Evolutionary conservation across 2,113 vertebrate genomes (phyloP).

Genomic region (Romanogobio albipinnatus): DNA sequence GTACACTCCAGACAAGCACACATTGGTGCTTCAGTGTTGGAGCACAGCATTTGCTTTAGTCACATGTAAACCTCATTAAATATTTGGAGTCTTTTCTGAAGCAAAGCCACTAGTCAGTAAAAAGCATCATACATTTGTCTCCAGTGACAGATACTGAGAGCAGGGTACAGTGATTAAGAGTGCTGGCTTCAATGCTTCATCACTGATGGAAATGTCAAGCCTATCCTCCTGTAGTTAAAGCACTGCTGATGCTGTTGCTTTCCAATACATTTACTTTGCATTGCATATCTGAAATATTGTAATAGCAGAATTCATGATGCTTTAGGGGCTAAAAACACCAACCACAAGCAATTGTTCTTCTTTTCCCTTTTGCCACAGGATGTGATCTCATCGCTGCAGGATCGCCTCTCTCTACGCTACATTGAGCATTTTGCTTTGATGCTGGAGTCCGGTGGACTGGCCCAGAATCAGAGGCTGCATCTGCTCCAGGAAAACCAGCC

Average conservation of each 20-base stretch:
- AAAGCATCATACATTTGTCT: constrained; percentile 16
- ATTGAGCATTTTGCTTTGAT: constrained; percentile 97
- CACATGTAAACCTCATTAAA: constrained; percentile 41
- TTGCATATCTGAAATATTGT: background rate
- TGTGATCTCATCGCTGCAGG: constrained; percentile 95
- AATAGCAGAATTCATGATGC: background rate
- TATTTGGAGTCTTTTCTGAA: constrained; percentile 43
- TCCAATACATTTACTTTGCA: background rate
- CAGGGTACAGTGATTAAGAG: constrained; percentile 24
- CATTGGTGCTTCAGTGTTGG: background rate
- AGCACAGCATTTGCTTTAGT: constrained; percentile 15
- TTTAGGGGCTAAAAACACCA: background rate
- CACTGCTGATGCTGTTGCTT: background rate
- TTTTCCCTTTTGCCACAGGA: constrained; percentile 76
- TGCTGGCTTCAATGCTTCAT: constrained; percentile 40
- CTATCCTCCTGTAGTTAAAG: constrained; percentile 16
- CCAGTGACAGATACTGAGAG: background rate
- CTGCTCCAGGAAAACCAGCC: constrained; percentile 96
- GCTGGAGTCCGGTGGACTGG: constrained; percentile 89
- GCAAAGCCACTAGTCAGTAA: constrained; percentile 16
- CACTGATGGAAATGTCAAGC: constrained; percentile 46
- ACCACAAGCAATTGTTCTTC: background rate
- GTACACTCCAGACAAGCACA: background rate
- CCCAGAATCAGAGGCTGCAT: constrained; percentile 90
- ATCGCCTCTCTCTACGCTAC: constrained; percentile 94